Base-by-base conservation (phyloP, 2,888 invertebrate genomes). In the Dascillus cervinus region DNA sequence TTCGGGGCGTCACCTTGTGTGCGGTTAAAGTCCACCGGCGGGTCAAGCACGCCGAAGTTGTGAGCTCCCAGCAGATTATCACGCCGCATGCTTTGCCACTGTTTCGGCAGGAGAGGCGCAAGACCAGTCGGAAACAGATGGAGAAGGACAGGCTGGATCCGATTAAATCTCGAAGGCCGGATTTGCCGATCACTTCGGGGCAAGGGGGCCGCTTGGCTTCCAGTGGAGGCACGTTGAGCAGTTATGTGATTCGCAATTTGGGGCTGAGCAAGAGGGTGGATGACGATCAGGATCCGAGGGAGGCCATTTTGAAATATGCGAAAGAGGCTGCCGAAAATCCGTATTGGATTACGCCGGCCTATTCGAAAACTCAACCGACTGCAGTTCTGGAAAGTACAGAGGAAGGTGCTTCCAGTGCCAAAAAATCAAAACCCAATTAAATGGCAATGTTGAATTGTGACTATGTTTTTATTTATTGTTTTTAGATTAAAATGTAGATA, bases 291-390 rank as follows among this genome's bases (percentile, higher is more conserved):
- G 94, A 97, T 70, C 95, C 96, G 0, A 73, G 96, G 27, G 94
- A 92, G 53, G 96, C 96, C 2, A 92, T 97, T 45, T 67, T 96
- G 34, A 86, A 91, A 46, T 94, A 80, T 60, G 96, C 96, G 0
- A 90, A 95, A 56, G 92, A 91, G 2, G 96, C 95, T 0, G 94
- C 77, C 26, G 90, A 95, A 56, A 90, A 96, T 71, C 96, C 96
- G 0, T 94, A 91, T 58, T 97, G 95, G 95, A 88, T 92, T 19
- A 80, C 91, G 0, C 92, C 91, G 0, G 92, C 92, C 1, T 92
- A 92, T 54, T 77, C 81, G 26, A 84, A 80, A 52, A 92, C 89
- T 0, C 95, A 95, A 51, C 94, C 95, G 0, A 77, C 77, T 46
- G 73, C 84, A 0, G 82, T 92, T 37, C 87, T 90, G 52, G 80